Conservation (phyloP, 2,113 vertebrate species). For the Romanogobio albipinnatus region DNA sequence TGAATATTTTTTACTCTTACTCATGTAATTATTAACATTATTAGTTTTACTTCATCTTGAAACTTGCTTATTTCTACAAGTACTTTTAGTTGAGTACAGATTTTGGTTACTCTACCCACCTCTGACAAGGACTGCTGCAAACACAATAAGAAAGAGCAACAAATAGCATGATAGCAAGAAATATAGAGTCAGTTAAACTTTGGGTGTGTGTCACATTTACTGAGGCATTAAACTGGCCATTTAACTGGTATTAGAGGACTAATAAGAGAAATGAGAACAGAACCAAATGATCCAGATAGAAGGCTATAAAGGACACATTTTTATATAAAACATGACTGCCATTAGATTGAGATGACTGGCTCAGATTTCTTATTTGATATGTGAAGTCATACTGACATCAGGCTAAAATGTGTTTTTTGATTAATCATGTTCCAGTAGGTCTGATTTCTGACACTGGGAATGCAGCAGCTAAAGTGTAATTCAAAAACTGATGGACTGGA, state of each 20-base stretch:
- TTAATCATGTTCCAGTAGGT: background rate
- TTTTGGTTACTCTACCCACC: too few species aligned
- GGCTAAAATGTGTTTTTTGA: constrained; percentile 24
- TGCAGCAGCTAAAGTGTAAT: background rate
- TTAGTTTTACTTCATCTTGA: too few species aligned
- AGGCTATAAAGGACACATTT: constrained; percentile 27
- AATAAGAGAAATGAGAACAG: constrained; percentile 34
- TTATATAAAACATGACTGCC: constrained; percentile 35
- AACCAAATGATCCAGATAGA: constrained; percentile 27
- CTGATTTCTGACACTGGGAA: background rate
- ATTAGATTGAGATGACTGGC: background rate
- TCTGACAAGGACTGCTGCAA: background rate
- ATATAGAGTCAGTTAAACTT: background rate
- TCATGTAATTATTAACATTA: too few species aligned
- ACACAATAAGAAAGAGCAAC: background rate
- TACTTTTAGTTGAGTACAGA: too few species aligned
- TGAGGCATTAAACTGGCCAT: constrained; percentile 20
- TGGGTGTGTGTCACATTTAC: background rate
- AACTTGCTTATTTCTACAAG: too few species aligned
- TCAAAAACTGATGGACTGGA: constrained; percentile 14
- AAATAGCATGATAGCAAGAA: background rate
- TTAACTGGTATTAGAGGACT: constrained; percentile 17
- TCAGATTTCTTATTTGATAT: background rate
- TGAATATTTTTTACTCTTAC: too few species aligned
- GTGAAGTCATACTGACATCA: background rate